A percentile compares a stretch with the other conserved stretches of the same genome.
phyloP scores from a whole-genome alignment of 2,797 vertebrate species.

The Argya squamiceps region DNA sequence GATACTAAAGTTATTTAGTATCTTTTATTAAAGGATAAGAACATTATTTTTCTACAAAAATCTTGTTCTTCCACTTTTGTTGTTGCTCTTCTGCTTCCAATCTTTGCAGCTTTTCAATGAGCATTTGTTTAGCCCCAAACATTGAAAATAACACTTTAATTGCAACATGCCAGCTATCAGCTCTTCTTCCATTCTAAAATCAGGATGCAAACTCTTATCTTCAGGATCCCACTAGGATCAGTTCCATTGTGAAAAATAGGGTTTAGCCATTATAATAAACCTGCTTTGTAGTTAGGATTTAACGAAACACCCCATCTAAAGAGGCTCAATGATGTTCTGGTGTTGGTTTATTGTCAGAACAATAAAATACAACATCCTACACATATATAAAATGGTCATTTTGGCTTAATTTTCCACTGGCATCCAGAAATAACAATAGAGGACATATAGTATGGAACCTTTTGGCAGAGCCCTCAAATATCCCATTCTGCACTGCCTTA shows the following conservation, averaged over 20 bases:
- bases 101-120: neutral
- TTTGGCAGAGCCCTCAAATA: neutral
- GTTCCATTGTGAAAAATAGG: neutral
- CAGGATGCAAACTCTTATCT: neutral
- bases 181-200: neutral
- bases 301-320: neutral
- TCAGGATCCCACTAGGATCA: neutral
- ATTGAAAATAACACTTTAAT: neutral
- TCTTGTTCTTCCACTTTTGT: neutral
- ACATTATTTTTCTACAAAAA: neutral
- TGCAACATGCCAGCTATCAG: neutral
- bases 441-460: neutral
- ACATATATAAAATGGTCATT: neutral
- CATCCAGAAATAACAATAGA: neutral
- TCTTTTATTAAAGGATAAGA: neutral
- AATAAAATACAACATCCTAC: neutral
- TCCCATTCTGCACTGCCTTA: neutral
- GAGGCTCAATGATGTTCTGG: rapidly evolving
- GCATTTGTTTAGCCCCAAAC: rapidly evolving
- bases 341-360: neutral
- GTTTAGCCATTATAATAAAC: neutral
- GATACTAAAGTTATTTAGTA: neutral
- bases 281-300: neutral
- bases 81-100: neutral
- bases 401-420: neutral